Evolutionary conservation across 2,113 vertebrate genomes (phyloP), one percentile per base, ranked within the genome.

Genomic region (Pogonocichla stellata): DNA sequence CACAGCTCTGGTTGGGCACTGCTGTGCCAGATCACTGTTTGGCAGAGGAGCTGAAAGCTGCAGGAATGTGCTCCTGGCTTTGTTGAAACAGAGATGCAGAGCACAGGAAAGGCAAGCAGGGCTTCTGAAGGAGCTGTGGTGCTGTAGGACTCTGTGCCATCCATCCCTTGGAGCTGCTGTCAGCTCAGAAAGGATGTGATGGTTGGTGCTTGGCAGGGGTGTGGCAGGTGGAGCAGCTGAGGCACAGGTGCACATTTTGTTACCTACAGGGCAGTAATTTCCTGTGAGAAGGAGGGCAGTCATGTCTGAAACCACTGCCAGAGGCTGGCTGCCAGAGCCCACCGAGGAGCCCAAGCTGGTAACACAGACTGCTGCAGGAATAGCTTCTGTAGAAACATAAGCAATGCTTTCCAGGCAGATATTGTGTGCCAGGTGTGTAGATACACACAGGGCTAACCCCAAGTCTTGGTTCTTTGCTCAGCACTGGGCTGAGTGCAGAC

Each of bases 371-470:
- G 34, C 56, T 77, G 12, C 20, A 4, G 36, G 15, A 57, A 17
- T 4, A 58, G 38, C 17, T 65, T 22, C 25, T 2, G 1, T 45
- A 1, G 40, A 4, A 78, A 5, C n/a, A 43, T 1, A 19, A 66
- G 66, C 12, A 2, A 19, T 40, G 61, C 18, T 62, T 58, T 61
- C 42, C 70, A 62, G 56, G 33, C 36, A 42, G 51, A 9, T 73
- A 38, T 6, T 36, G 34, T 2, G 2, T 78, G 50, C 40, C 34
- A 61, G 22, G 28, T 34, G 24, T 31, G 25, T 54, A 2, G 28
- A 5, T 65, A 3, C 22, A 31, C 10, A 1, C 0, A 0, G 40
- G 15, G 5, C 11, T 78, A 48, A 31, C 34, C 38, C 12, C 24
- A 22, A 0, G 19, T 19, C 13, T 28, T 89, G 2, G 1, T 36